These are phyloP conservation scores for Danaus melanippus DNA, from an alignment of 1,140 invertebrate genomes.

Conservation along the genomic window DNA sequence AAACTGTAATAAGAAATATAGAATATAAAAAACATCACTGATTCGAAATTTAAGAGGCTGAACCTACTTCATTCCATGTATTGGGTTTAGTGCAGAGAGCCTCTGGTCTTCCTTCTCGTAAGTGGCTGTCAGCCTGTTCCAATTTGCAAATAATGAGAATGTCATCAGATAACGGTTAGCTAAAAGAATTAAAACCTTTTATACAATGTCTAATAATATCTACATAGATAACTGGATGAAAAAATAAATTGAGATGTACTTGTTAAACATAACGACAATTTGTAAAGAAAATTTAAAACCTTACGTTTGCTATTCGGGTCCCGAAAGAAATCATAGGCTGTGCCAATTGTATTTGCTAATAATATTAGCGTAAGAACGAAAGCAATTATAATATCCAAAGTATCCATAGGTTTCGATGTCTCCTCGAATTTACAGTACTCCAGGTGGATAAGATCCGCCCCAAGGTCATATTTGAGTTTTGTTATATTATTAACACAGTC, in stretches of 20 bases:
- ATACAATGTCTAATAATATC: conserved; percentile 2
- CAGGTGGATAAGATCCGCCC: conserved; percentile 18
- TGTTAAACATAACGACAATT: no score
- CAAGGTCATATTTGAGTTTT: conserved; percentile 18
- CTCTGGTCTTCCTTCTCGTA: conserved; percentile 25
- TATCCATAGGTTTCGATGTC: conserved; percentile 16
- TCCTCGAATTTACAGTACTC: conserved; percentile 26
- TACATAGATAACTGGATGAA: background rate
- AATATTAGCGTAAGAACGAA: conserved; percentile 20
- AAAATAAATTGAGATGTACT: no score
- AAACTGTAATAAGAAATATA: no score
- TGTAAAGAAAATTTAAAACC: conserved; percentile 7
- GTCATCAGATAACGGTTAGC: conserved; percentile 29
- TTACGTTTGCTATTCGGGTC: conserved; percentile 32
- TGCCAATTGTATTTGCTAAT: conserved; percentile 30
- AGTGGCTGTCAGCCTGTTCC: conserved; percentile 23
- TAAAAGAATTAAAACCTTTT: conserved; percentile 17
- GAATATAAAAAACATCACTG: no score
- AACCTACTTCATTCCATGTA: conserved; percentile 39
- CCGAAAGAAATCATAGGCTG: conserved; percentile 30
- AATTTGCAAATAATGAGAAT: conserved; percentile 32
- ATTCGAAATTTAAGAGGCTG: no score
- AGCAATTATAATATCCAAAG: conserved; percentile 23
- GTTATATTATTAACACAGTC: conserved; percentile 31
- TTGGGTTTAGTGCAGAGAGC: conserved; percentile 21